Evolutionary conservation across 2,888 invertebrate species (phyloP).

Genomic region (Drosophila dives): DNA sequence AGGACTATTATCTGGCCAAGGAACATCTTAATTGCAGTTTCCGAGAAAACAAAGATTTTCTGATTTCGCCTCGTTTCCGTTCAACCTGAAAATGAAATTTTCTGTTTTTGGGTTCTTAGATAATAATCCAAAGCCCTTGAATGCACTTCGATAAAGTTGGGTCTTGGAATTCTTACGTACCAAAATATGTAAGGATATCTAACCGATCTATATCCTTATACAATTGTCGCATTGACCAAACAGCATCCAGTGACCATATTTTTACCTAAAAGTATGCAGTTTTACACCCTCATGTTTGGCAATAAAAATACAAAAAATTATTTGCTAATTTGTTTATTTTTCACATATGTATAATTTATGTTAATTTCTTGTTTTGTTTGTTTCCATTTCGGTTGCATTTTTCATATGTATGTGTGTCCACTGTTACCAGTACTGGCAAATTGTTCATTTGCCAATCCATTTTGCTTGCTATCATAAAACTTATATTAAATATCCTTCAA

Average conservation of each 20-base stretch:
- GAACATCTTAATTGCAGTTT: not conserved
- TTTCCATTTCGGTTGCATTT: constrained; percentile 46
- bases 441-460: constrained; percentile 19
- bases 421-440: constrained; percentile 37
- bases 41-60: not conserved
- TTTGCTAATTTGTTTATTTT: constrained; percentile 72
- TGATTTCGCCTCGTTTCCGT: not conserved
- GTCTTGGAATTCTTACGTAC: not conserved
- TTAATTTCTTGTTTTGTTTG: constrained; percentile 52
- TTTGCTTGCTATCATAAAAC: constrained; percentile 64
- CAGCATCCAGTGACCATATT: no score
- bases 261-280: not conserved
- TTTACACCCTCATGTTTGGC: not conserved
- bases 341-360: constrained; percentile 76
- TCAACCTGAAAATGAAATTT: not conserved
- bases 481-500: constrained; percentile 64
- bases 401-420: constrained; percentile 61
- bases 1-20: not conserved
- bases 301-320: constrained; percentile 20
- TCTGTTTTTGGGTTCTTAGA: not conserved
- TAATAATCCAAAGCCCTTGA: not conserved
- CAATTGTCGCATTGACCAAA: not conserved
- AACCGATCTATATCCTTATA: no score
- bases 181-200: no score
- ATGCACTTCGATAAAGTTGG: not conserved